Evolutionary conservation across 2,797 vertebrate species (phyloP).

Genomic region (Decapterus maruadsi): DNA sequence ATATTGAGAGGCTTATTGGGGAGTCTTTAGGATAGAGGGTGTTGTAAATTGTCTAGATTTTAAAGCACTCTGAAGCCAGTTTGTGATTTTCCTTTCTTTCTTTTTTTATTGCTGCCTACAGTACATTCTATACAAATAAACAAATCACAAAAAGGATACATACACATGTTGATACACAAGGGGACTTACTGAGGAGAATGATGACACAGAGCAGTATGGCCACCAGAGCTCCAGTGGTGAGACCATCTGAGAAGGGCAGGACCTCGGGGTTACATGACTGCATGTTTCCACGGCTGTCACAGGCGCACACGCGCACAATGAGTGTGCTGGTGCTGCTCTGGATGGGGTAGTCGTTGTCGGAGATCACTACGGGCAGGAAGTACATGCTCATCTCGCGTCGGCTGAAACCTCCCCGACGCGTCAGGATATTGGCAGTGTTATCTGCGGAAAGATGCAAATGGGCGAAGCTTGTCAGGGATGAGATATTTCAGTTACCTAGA

Average conservation of each 20-base stretch:
- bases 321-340: constrained; percentile 97
- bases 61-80: not conserved
- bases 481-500: constrained; percentile 1
- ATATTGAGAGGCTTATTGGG: not conserved
- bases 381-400: constrained; percentile 94
- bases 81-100: not conserved
- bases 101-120: no score
- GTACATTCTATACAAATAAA: no score
- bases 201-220: constrained; percentile 96
- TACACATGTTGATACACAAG: not conserved
- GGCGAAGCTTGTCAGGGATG: not conserved
- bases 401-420: constrained; percentile 92
- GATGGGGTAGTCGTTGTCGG: constrained; percentile 95
- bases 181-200: constrained; percentile 93
- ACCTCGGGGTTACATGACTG: constrained; percentile 94
- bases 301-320: constrained; percentile 93
- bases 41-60: not conserved
- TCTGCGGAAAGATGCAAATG: constrained; percentile 79
- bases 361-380: constrained; percentile 95
- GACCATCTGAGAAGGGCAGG: constrained; percentile 91
- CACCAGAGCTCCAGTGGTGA: constrained; percentile 94
- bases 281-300: constrained; percentile 92
- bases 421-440: constrained; percentile 97
- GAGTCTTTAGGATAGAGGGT: not conserved
- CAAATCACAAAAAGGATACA: not conserved